Evolutionary conservation across 2,888 invertebrate species (phyloP).

Genomic region (Heteromyza rotundicornis): DNA sequence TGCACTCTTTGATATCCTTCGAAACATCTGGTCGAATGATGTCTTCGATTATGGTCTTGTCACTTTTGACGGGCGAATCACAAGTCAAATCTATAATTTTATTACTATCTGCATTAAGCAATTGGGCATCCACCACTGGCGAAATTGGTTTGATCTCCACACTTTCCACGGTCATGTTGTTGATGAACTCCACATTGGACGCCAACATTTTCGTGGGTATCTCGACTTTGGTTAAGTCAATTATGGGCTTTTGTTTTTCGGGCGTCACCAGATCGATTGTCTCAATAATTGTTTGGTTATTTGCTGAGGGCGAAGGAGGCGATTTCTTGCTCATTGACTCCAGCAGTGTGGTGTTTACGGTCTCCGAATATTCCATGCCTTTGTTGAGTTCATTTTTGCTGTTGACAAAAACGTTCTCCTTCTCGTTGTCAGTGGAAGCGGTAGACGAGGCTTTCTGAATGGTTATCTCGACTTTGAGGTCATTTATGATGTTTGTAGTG

Average conservation of each 20-base stretch:
- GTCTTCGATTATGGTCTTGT: conserved; percentile 40
- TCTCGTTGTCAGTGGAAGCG: conserved; percentile 56
- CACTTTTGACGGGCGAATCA: conserved; percentile 42
- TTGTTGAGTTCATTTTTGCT: conserved; percentile 61
- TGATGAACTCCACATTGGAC: conserved; percentile 42
- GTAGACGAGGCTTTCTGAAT: conserved; percentile 53
- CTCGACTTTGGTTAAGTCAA: conserved; percentile 52
- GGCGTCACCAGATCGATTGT: conserved; percentile 60
- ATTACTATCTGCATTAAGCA: conserved; percentile 46
- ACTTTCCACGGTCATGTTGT: conserved; percentile 32
- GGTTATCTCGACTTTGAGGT: conserved; percentile 55
- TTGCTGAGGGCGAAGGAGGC: conserved; percentile 41
- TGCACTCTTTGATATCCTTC: conserved; percentile 54
- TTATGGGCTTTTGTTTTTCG: conserved; percentile 51
- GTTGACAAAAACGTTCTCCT: conserved; percentile 60
- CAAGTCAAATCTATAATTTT: conserved; percentile 51
- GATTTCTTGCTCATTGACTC: conserved; percentile 49
- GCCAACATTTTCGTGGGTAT: conserved; percentile 47
- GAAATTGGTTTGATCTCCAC: conserved; percentile 16
- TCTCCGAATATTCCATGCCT: conserved; percentile 59
- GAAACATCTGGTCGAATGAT: conserved; percentile 55
- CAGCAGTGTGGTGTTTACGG: conserved; percentile 55
- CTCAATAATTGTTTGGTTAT: conserved; percentile 54
- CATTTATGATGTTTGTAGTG: conserved; percentile 53
- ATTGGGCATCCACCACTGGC: conserved; percentile 1